phyloP scores from a whole-genome alignment of 1,140 invertebrate genomes.

The Aphis craccivora region DNA sequence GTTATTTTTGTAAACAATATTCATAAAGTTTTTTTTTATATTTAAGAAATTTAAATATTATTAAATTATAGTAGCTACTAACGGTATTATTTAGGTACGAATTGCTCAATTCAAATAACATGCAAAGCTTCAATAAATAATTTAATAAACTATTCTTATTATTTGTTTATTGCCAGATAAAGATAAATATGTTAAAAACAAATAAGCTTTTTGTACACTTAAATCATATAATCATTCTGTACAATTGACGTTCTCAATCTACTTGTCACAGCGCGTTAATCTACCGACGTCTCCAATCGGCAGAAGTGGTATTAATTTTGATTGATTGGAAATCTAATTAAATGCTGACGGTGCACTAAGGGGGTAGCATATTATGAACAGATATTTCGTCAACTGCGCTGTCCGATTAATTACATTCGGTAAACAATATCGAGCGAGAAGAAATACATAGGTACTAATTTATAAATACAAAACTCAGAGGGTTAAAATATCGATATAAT shows the following conservation, averaged over 20 bases:
- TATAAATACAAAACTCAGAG: not conserved
- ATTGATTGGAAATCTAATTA: conserved; percentile 45
- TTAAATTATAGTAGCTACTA: not conserved
- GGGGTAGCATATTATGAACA: not conserved
- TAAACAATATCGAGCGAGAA: not conserved
- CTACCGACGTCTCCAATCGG: not conserved
- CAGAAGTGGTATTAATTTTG: conserved; percentile 21
- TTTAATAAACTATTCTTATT: not conserved
- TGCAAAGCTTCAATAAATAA: not conserved
- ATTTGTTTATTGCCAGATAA: not conserved
- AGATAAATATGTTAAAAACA: not conserved
- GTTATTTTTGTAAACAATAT: not conserved
- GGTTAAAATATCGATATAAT: not conserved
- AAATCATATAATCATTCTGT: not conserved
- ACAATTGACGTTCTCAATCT: conserved; percentile 10
- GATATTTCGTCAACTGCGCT: not conserved
- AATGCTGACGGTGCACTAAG: not conserved
- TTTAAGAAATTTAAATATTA: not conserved
- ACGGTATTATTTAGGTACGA: not conserved
- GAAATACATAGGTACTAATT: not conserved
- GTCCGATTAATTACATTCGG: not conserved
- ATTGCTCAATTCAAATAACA: not conserved
- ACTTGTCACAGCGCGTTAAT: conserved; percentile 5
- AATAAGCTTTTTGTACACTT: not conserved
- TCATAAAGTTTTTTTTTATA: not conserved